Percentiles rank a stretch among this genome's conserved stretches.
These are phyloP conservation scores for Intellagama lesueurii DNA, from an alignment of 2,797 vertebrate genomes.

Conservation along the genomic window DNA sequence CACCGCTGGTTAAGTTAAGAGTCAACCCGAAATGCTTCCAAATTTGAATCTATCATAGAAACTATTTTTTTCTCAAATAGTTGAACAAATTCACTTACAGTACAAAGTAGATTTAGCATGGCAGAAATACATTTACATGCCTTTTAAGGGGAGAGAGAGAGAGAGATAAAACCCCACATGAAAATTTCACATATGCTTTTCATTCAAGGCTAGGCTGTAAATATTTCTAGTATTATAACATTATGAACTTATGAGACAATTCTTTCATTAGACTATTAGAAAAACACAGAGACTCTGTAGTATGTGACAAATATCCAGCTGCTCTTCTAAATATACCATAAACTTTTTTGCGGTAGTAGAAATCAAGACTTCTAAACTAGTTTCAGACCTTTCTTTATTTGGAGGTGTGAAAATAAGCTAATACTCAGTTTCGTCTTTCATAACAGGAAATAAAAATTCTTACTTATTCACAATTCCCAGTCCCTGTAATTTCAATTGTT, in stretches of 20 bases:
- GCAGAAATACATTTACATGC: neutral
- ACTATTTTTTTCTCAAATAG: neutral
- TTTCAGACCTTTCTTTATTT: neutral
- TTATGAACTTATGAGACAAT: neutral
- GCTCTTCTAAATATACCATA: neutral
- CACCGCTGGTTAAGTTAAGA: neutral
- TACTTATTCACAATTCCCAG: neutral
- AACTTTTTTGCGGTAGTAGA: neutral
- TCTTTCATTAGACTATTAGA: neutral
- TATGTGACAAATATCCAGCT: neutral
- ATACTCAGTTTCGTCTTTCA: neutral
- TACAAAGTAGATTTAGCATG: constrained; percentile 1
- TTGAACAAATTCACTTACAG: constrained; percentile 21
- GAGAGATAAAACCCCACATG: neutral
- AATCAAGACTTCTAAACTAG: neutral
- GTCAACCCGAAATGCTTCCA: neutral
- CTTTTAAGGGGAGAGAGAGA: neutral
- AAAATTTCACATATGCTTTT: neutral
- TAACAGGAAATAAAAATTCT: neutral
- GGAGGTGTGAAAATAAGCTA: neutral
- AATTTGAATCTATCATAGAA: neutral
- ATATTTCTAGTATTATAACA: neutral
- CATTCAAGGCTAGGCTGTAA: neutral
- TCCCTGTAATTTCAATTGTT: neutral
- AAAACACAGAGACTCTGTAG: neutral